Percentiles rank a stretch among this genome's conserved stretches.
Evolutionary conservation across 2,113 vertebrate species (phyloP).

Genomic region (Emydocephalus ijimae): DNA sequence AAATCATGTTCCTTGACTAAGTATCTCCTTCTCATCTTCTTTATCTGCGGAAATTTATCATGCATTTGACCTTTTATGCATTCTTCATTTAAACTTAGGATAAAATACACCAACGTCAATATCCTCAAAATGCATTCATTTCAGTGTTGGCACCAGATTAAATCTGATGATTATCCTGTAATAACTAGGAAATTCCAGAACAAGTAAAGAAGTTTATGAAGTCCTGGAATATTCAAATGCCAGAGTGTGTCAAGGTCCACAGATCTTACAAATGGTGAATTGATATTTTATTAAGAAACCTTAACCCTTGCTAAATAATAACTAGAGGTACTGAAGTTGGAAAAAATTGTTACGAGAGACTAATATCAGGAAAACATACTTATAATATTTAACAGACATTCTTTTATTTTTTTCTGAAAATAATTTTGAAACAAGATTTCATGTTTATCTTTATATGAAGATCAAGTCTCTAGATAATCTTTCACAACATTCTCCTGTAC

Average conservation of each 20-base stretch:
- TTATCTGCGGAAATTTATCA: not conserved
- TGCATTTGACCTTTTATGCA: not conserved
- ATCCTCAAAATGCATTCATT: not conserved
- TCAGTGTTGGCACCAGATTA: not conserved
- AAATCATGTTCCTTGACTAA: not conserved
- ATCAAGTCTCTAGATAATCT: not conserved
- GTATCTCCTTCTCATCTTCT: not conserved
- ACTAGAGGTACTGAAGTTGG: not conserved
- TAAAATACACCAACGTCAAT: not conserved
- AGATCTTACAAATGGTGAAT: not conserved
- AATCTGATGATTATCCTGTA: not conserved
- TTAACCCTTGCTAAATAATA: not conserved
- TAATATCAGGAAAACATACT: not conserved
- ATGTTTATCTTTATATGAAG: not conserved
- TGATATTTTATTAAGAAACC: not conserved
- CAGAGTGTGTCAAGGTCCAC: not conserved
- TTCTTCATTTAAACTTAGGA: not conserved
- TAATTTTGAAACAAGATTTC: not conserved
- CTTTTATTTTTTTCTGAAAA: not conserved
- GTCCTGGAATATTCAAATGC: not conserved
- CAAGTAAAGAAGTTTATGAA: not conserved
- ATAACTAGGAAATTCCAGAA: too few relatives aligned
- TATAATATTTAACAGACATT: not conserved
- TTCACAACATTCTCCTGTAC: not conserved
- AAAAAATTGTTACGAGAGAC: not conserved